Evolutionary conservation across 2,888 invertebrate species (phyloP).

Genomic region (Andrena trimmerana): DNA sequence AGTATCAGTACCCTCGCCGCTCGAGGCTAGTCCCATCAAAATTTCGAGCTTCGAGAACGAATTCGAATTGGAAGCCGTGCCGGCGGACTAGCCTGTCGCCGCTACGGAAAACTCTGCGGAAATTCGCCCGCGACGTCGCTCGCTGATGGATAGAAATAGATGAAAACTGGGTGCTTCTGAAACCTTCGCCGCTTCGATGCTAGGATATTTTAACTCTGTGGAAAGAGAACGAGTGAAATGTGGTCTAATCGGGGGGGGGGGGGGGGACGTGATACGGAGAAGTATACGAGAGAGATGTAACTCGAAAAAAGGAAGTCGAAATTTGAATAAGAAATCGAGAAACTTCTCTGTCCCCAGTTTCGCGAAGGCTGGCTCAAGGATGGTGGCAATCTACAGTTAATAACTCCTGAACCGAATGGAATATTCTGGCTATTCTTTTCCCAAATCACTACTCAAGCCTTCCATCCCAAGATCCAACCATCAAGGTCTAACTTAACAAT

Average conservation of each 20-base stretch:
- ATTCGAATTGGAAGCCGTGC: constrained; percentile 78
- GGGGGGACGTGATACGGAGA: too few species aligned
- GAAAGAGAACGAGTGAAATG: background rate
- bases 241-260: too few species aligned
- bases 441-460: background rate
- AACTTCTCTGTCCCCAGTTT: background rate
- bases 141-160: constrained; percentile 30
- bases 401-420: background rate
- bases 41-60: constrained; percentile 81
- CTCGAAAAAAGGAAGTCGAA: background rate
- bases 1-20: constrained; percentile 82
- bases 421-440: background rate
- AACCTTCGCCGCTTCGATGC: background rate
- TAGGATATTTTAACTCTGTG: background rate
- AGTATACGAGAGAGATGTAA: background rate
- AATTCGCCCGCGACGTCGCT: constrained; percentile 54
- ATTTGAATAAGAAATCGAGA: background rate
- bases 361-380: background rate
- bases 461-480: too few species aligned
- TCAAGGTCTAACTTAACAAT: background rate
- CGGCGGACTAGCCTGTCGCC: constrained; percentile 72
- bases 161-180: background rate
- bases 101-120: constrained; percentile 60
- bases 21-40: constrained; percentile 78
- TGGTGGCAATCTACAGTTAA: background rate